Evolutionary conservation across 2,888 invertebrate genomes (phyloP).

Genomic region (Acleris holmiana): DNA sequence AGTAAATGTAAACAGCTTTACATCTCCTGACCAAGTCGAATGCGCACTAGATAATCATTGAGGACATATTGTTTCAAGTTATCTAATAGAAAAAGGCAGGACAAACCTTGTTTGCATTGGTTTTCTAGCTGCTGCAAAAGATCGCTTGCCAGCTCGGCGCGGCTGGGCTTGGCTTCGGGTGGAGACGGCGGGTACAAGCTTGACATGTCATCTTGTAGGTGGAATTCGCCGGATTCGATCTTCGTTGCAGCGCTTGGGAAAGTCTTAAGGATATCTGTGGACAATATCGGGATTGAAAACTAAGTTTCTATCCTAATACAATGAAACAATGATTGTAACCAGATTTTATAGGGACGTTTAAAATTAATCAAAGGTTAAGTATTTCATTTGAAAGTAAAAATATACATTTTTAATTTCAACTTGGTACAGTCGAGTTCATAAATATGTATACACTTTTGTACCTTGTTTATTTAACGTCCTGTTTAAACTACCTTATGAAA

Average conservation of each 20-base stretch:
- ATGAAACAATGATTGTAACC: too few relatives aligned
- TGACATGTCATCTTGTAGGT: slow-evolving; percentile 61
- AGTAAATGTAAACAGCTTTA: slow-evolving; percentile 29
- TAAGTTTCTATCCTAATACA: neutral
- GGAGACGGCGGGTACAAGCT: slow-evolving; percentile 74
- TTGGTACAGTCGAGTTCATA: too few relatives aligned
- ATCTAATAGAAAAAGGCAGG: neutral
- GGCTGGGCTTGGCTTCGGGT: slow-evolving; percentile 71
- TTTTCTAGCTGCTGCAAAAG: slow-evolving; percentile 88
- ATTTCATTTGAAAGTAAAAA: too few relatives aligned
- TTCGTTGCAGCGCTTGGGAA: slow-evolving; percentile 72
- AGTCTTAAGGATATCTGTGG: slow-evolving; percentile 72
- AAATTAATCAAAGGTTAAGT: too few relatives aligned
- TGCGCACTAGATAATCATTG: slow-evolving; percentile 15
- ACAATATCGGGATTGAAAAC: slow-evolving; percentile 38
- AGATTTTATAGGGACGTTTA: too few relatives aligned
- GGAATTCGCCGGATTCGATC: slow-evolving; percentile 60
- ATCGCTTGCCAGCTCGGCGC: slow-evolving; percentile 86
- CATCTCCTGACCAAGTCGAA: slow-evolving; percentile 7
- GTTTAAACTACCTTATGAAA: too few relatives aligned
- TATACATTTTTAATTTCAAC: too few relatives aligned
- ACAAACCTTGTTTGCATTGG: slow-evolving; percentile 87
- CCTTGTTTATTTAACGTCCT: too few relatives aligned
- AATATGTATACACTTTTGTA: too few relatives aligned
- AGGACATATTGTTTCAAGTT: slow-evolving; percentile 14